phyloP scores from a whole-genome alignment of 2,113 vertebrate genomes.

The Alouatta palliata region DNA sequence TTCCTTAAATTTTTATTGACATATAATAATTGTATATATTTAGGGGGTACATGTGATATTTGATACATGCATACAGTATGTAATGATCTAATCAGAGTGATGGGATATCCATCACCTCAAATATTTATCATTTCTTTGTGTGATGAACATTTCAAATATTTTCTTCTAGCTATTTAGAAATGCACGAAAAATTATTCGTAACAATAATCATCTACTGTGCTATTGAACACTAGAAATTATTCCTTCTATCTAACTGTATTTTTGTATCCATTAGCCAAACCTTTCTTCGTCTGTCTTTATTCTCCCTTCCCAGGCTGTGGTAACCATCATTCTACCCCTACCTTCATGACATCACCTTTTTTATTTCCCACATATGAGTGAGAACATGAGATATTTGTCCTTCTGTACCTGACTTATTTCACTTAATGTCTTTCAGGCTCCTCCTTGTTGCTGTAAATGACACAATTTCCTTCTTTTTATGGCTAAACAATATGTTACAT shows the following conservation, averaged over 20 bases:
- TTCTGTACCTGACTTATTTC: background rate
- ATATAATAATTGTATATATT: background rate
- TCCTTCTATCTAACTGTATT: background rate
- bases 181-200: background rate
- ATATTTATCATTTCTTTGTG: background rate
- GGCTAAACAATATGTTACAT: background rate
- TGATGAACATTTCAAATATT: background rate
- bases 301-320: background rate
- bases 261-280: background rate
- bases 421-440: background rate
- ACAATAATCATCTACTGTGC: background rate
- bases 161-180: background rate
- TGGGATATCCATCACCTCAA: background rate
- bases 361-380: background rate
- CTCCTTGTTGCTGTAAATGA: background rate
- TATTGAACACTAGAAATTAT: background rate
- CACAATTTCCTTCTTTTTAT: background rate
- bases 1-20: background rate
- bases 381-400: background rate
- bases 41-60: background rate
- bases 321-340: background rate
- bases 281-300: background rate
- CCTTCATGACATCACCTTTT: background rate
- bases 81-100: background rate
- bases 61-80: background rate